phyloP scores from a whole-genome alignment of 2,888 invertebrate genomes.

The Metopia argyrocephala region DNA sequence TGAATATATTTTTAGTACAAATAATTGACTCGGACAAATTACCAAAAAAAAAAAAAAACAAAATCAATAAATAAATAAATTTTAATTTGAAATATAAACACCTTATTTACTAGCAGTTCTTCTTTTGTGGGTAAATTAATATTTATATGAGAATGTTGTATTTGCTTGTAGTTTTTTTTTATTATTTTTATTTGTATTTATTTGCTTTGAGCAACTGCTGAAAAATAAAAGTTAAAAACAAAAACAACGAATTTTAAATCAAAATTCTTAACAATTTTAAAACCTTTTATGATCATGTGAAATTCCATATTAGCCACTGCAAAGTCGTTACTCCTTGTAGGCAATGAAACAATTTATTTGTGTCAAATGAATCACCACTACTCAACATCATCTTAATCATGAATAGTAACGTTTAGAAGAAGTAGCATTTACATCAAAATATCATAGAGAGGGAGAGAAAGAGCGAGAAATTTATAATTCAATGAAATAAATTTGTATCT shows the following conservation, averaged over 20 bases:
- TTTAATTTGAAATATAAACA: slow-evolving; percentile 7
- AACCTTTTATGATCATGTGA: slow-evolving; percentile 73
- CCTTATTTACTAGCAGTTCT: slow-evolving; percentile 2
- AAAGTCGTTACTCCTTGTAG: slow-evolving; percentile 44
- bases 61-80: not conserved
- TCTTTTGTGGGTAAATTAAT: no score
- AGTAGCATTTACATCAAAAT: slow-evolving; percentile 6
- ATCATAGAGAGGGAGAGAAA: slow-evolving; percentile 49
- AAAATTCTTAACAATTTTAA: slow-evolving; percentile 65
- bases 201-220: not conserved
- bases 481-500: slow-evolving; percentile 56
- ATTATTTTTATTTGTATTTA: slow-evolving; percentile 9
- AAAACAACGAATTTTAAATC: slow-evolving; percentile 53
- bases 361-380: slow-evolving; percentile 10
- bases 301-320: slow-evolving; percentile 72
- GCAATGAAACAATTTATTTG: slow-evolving; percentile 21
- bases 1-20: not conserved
- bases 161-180: not conserved
- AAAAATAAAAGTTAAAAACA: not conserved
- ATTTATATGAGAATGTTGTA: not conserved
- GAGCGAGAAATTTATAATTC: no score
- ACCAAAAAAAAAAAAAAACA: no score
- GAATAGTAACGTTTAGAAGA: not conserved
- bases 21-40: not conserved
- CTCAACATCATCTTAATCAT: not conserved